These are phyloP conservation scores for Neotoma lepida DNA, from an alignment of 2,113 vertebrate species.

Conservation along the genomic window DNA sequence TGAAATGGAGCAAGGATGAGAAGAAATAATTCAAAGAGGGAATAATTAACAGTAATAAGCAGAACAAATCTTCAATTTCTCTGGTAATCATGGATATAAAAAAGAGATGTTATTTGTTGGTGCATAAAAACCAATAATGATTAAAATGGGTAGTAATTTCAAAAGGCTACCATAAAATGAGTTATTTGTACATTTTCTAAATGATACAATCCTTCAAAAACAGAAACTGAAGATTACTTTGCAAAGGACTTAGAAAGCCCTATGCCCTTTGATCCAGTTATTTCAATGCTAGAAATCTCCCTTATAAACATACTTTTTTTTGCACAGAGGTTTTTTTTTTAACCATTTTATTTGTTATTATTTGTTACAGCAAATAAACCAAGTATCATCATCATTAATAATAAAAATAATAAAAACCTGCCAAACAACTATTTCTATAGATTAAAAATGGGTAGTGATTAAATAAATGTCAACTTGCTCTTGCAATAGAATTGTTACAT, in stretches of 20 bases:
- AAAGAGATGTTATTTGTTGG: neutral
- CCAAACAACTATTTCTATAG: neutral
- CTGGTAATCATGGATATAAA: neutral
- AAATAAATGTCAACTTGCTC: neutral
- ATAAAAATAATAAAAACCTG: neutral
- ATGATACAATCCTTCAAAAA: neutral
- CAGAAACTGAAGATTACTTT: neutral
- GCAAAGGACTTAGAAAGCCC: neutral
- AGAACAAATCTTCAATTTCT: slow-evolving; percentile 21
- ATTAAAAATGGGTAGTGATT: slow-evolving; percentile 15
- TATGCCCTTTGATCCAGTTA: neutral
- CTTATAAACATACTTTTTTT: neutral
- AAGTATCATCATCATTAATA: neutral
- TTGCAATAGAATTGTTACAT: neutral
- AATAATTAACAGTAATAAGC: slow-evolving; percentile 44
- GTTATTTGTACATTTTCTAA: neutral
- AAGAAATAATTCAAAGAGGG: neutral
- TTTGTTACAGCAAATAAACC: slow-evolving; percentile 25
- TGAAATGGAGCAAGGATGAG: neutral
- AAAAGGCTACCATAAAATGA: neutral
- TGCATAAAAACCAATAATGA: slow-evolving; percentile 9
- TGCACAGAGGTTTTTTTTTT: neutral
- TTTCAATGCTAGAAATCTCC: slow-evolving; percentile 5
- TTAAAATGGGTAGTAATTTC: slow-evolving; percentile 15
- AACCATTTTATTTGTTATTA: neutral